Percentiles rank a stretch among this genome's conserved stretches.
These are phyloP conservation scores for Pseudochaenichthys georgianus DNA, from an alignment of 2,797 vertebrate genomes.

Conservation along the genomic window DNA sequence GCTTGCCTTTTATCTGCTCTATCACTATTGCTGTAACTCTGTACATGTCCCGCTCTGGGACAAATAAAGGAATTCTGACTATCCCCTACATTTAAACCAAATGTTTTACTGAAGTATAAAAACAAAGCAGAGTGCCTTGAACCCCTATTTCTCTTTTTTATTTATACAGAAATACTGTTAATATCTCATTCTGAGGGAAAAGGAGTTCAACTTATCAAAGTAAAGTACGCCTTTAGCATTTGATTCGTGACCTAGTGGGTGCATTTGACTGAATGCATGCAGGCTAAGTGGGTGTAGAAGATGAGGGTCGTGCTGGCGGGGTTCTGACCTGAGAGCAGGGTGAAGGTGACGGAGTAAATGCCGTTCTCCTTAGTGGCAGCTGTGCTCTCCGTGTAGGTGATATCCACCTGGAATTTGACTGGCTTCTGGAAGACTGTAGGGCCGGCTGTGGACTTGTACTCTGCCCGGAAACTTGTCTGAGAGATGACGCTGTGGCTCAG, in stretches of 20 bases:
- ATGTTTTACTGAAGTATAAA: neutral
- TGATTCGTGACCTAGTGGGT: neutral
- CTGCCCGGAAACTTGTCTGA: conserved; percentile 98
- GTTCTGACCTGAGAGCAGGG: conserved; percentile 94
- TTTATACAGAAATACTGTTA: neutral
- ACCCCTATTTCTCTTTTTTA: neutral
- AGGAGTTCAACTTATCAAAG: neutral
- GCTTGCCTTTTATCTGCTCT: no score
- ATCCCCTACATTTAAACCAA: neutral
- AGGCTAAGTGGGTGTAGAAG: neutral
- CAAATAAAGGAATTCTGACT: no score
- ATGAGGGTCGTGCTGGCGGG: neutral
- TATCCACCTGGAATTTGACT: conserved; percentile 98
- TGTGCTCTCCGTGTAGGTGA: conserved; percentile 97
- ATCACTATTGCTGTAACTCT: no score
- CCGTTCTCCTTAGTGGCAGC: conserved; percentile 95
- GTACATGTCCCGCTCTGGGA: no score
- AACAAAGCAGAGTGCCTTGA: neutral
- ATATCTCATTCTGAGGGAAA: neutral
- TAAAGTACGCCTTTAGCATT: neutral
- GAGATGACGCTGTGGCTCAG: conserved; percentile 99
- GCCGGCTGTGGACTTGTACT: conserved; percentile 96
- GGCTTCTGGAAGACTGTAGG: conserved; percentile 99
- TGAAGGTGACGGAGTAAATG: conserved; percentile 99
- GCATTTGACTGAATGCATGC: neutral